phyloP scores from a whole-genome alignment of 2,888 invertebrate species.

The Belgica antarctica region DNA sequence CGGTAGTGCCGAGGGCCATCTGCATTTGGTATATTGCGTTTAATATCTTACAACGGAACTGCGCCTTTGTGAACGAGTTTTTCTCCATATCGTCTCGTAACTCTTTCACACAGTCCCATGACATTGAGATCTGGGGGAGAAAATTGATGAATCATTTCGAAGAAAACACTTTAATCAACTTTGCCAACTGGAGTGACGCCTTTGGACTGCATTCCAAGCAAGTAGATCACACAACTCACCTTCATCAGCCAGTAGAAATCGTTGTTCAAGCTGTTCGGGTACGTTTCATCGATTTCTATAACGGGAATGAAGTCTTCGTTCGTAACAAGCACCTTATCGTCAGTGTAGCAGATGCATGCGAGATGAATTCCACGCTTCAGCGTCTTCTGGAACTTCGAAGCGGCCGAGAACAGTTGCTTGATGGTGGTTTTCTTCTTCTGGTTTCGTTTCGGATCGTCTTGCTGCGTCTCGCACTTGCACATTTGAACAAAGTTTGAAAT shows the following conservation, averaged over 20 bases:
- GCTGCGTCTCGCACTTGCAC: slow-evolving; percentile 58
- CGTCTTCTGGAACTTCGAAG: slow-evolving; percentile 95
- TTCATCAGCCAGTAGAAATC: slow-evolving; percentile 98
- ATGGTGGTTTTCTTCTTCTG: slow-evolving; percentile 84
- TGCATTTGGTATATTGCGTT: slow-evolving; percentile 92
- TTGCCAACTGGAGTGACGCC: too few species aligned
- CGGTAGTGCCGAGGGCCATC: slow-evolving; percentile 84
- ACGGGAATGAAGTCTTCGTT: slow-evolving; percentile 96
- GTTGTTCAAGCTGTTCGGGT: slow-evolving; percentile 83
- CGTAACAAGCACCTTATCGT: slow-evolving; percentile 93
- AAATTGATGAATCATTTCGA: slow-evolving; percentile 45
- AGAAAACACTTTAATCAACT: too few species aligned
- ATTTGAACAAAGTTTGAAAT: slow-evolving; percentile 70
- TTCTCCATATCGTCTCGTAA: slow-evolving; percentile 93
- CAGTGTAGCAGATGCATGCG: slow-evolving; percentile 89
- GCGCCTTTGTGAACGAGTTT: slow-evolving; percentile 78
- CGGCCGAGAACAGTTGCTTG: slow-evolving; percentile 90
- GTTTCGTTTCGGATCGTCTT: slow-evolving; percentile 63
- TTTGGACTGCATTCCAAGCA: too few species aligned
- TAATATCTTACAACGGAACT: slow-evolving; percentile 86
- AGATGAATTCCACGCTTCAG: slow-evolving; percentile 92
- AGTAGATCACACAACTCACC: slow-evolving; percentile 59
- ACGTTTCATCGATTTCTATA: slow-evolving; percentile 94
- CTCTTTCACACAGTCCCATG: slow-evolving; percentile 94
- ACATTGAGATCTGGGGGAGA: slow-evolving; percentile 80